Evolutionary conservation across 2,113 vertebrate genomes (phyloP).

Genomic region (Uria aalge): DNA sequence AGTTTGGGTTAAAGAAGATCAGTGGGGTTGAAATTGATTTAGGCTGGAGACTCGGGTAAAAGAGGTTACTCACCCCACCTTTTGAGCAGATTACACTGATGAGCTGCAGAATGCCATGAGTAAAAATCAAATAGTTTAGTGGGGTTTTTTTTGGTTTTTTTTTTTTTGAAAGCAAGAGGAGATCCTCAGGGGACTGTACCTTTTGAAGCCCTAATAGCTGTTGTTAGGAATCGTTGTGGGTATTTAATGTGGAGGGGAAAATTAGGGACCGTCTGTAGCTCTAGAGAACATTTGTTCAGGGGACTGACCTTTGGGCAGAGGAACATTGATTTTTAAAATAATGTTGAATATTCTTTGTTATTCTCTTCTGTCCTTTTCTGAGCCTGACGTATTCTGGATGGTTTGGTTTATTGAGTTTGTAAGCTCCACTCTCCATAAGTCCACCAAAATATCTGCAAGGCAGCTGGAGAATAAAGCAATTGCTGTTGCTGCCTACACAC

Average conservation of each 20-base stretch:
- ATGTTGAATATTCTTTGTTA: neutral
- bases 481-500: neutral
- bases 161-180: neutral
- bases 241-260: neutral
- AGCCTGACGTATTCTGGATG: neutral
- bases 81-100: neutral
- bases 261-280: neutral
- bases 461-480: neutral
- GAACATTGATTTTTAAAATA: neutral
- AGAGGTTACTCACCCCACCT: neutral
- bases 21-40: neutral
- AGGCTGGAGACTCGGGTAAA: neutral
- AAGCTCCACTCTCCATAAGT: fast-evolving
- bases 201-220: neutral
- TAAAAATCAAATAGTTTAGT: neutral
- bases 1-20: neutral
- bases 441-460: neutral
- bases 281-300: neutral
- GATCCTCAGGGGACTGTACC: neutral
- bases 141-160: neutral
- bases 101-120: neutral
- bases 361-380: neutral
- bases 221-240: neutral
- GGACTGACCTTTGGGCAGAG: neutral
- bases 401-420: neutral